Percentiles rank a stretch among this genome's conserved stretches.
phyloP scores from a whole-genome alignment of 2,113 vertebrate genomes.

The Trichechus manatus region DNA sequence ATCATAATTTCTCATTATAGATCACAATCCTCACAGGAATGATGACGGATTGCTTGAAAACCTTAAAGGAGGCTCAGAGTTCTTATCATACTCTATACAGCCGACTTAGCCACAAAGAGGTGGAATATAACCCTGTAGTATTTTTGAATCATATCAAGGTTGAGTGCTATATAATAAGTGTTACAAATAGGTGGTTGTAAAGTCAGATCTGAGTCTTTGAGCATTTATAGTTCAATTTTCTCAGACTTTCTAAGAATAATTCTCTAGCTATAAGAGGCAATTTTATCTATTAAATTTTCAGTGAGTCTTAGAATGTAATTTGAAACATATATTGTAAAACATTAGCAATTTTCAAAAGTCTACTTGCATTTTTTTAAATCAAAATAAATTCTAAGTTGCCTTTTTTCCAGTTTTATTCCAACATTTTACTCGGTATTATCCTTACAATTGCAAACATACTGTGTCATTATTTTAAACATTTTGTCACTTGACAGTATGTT shows the following conservation, averaged over 20 bases:
- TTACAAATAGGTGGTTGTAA: background rate
- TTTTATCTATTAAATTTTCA: conserved; percentile 36
- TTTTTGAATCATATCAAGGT: background rate
- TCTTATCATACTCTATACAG: background rate
- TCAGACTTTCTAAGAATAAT: conserved; percentile 43
- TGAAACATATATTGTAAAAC: conserved; percentile 42
- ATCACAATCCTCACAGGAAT: background rate
- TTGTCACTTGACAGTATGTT: conserved; percentile 5
- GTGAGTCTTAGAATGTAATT: background rate
- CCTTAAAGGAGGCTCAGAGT: background rate
- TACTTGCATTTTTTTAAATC: background rate
- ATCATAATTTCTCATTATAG: background rate
- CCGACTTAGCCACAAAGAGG: background rate
- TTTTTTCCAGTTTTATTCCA: background rate
- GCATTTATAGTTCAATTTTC: conserved; percentile 23
- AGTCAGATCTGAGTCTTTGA: background rate
- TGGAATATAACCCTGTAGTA: background rate
- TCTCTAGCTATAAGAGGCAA: background rate
- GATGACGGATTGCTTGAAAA: background rate
- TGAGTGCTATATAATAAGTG: background rate
- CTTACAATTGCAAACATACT: background rate
- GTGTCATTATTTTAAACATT: conserved; percentile 42
- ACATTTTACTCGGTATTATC: background rate
- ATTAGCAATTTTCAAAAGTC: background rate
- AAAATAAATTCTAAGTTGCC: background rate